Percentiles rank a stretch among this genome's conserved stretches.
These are phyloP conservation scores for Halocynthia roretzi DNA, from an alignment of 23 tunicate species.

Conservation along the genomic window DNA sequence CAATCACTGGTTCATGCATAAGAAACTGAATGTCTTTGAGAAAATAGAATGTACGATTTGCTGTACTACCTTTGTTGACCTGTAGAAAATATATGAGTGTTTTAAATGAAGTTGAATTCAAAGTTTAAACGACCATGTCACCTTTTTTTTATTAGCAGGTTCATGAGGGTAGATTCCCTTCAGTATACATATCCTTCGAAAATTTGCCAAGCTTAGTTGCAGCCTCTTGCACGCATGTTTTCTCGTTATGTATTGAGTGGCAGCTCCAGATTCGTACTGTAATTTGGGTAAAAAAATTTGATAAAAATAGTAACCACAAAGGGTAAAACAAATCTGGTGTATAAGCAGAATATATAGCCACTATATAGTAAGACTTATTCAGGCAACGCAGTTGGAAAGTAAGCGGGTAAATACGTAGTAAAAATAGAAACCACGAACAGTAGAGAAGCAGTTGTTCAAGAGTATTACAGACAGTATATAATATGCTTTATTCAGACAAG, in stretches of 20 bases:
- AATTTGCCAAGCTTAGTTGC: conserved; percentile 88
- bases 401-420: too few species aligned
- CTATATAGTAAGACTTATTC: too few species aligned
- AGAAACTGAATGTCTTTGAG: conserved; percentile 97
- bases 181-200: conserved; percentile 87
- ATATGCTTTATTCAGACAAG: too few species aligned
- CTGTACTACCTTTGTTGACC: conserved; percentile 94
- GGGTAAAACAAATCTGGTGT: too few species aligned
- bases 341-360: too few species aligned
- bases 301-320: too few species aligned
- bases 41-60: conserved; percentile 89
- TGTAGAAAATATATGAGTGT: not conserved
- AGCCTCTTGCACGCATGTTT: conserved; percentile 88
- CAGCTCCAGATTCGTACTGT: conserved; percentile 93
- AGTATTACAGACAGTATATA: too few species aligned
- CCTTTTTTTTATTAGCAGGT: conserved; percentile 90
- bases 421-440: too few species aligned
- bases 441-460: too few species aligned
- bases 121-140: conserved; percentile 1
- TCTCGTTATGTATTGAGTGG: conserved; percentile 84
- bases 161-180: conserved; percentile 97
- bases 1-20: conserved; percentile 88
- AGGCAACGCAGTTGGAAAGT: too few species aligned
- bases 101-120: not conserved
- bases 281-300: not conserved